These are phyloP conservation scores for Linyphia triangularis DNA, from an alignment of 2,888 invertebrate species.

Conservation along the genomic window DNA sequence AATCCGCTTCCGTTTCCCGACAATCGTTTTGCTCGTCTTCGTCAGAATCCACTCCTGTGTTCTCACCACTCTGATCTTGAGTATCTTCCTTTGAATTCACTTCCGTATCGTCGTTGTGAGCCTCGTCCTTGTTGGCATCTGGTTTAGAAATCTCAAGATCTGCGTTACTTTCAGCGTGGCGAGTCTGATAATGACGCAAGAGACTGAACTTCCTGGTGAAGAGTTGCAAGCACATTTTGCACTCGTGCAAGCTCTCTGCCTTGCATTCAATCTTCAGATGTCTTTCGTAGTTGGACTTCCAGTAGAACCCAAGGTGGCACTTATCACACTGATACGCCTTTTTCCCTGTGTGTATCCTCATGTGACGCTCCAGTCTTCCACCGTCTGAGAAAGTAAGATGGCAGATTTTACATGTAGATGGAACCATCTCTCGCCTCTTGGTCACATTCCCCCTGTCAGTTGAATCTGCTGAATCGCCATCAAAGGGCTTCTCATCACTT, in stretches of 20 bases:
- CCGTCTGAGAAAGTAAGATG: background rate
- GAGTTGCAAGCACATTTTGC: background rate
- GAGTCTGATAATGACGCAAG: background rate
- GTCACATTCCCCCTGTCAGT: background rate
- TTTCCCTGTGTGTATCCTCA: background rate
- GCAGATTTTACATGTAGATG: background rate
- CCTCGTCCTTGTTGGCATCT: background rate
- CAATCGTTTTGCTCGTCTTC: background rate
- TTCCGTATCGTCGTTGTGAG: background rate
- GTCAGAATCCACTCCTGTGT: background rate
- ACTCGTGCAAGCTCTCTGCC: background rate
- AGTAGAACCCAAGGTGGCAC: conserved; percentile 4
- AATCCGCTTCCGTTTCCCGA: background rate
- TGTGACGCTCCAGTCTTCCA: background rate
- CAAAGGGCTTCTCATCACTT: background rate
- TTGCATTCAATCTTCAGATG: background rate
- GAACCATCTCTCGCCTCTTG: background rate
- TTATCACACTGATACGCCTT: background rate
- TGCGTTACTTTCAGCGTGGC: background rate
- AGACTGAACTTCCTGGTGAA: background rate
- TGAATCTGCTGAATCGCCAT: background rate
- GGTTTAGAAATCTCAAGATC: background rate
- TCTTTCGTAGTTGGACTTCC: conserved; percentile 25
- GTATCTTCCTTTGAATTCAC: background rate
- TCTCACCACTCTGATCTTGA: no score